Evolutionary conservation across 2,113 vertebrate genomes (phyloP), one percentile per base, ranked within the genome.

Genomic region (Athene noctua): DNA sequence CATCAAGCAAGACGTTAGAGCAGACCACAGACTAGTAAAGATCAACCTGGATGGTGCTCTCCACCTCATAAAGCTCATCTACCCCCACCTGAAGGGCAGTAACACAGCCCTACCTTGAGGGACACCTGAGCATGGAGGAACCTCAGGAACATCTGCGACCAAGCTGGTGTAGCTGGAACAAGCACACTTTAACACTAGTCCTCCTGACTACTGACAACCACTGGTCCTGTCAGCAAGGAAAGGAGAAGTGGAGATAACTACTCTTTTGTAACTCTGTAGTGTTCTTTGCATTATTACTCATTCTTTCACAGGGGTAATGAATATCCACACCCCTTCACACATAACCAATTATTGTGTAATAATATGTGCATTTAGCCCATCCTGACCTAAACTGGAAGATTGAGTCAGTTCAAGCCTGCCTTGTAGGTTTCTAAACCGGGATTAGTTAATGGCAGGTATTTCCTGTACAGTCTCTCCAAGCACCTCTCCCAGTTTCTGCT

Each of bases 201-300:
- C 9, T 34, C 42, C 42, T 51, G 57, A 38, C 46, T 68, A 51
- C 11, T 71, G 70, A 58, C 59, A 84, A 40, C 63, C 0, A 0
- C 47, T 1, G 2, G 10, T 74, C 32, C 51, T 78, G n/a, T 81
- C 73, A 90, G 81, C 61, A 87, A 88, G 58, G 38, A 54, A 75
- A 71, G 29, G 15, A 22, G 26, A 87, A 74, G 51, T 13, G 74
- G 70, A 46, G 57, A 46, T 58, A 91, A 71, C 22, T 10, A 62
- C 32, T 87, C 8, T 63, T 81, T 38, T 40, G 36, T 83, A 95
- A 80, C 63, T 91, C 34, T 58, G 46, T 73, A 42, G 27, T 47
- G 25, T 66, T 61, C 67, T 86, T 94, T 94, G 63, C 65, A 79
- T 90, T 90, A 90, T 91, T 93, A 81, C 87, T 89, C 32, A 66